Percentiles rank a stretch among this genome's conserved stretches.
Evolutionary conservation across 1,140 invertebrate genomes (phyloP).

Genomic region (Cryptotermes secundus): DNA sequence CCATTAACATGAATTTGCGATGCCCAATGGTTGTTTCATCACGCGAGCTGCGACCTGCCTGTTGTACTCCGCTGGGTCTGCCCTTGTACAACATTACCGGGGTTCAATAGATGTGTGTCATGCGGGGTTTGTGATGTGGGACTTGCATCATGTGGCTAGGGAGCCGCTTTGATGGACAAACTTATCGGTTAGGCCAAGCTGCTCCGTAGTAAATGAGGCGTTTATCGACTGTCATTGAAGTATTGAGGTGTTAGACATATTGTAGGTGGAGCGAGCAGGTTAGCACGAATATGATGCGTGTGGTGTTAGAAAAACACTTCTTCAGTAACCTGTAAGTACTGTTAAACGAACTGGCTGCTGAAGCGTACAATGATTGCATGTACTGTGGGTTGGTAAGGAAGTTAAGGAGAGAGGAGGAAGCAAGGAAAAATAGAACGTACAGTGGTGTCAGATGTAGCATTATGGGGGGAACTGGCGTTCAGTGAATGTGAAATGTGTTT

Average conservation of each 20-base stretch:
- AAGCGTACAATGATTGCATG: too few relatives aligned
- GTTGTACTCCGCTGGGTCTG: background rate
- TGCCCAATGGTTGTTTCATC: background rate
- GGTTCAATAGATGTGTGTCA: background rate
- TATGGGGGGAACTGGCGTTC: too few relatives aligned
- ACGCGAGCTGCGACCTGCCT: background rate
- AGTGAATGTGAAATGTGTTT: too few relatives aligned
- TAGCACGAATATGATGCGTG: too few relatives aligned
- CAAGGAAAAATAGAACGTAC: too few relatives aligned
- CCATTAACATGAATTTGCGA: conserved; percentile 3
- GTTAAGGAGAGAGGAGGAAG: too few relatives aligned
- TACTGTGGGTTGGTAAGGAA: too few relatives aligned
- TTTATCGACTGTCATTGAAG: background rate
- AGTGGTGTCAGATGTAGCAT: too few relatives aligned
- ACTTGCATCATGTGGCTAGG: background rate
- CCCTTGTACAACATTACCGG: background rate
- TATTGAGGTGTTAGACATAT: background rate
- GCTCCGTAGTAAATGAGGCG: background rate
- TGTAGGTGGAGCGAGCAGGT: too few relatives aligned
- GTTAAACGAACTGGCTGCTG: too few relatives aligned
- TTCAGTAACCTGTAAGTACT: too few relatives aligned
- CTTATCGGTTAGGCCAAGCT: background rate
- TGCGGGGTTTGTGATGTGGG: background rate
- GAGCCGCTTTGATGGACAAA: background rate
- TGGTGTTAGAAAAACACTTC: too few relatives aligned